Percentiles rank a stretch among this genome's conserved stretches.
Evolutionary conservation across 2,888 invertebrate species (phyloP).

Genomic region (Unio delphinus): DNA sequence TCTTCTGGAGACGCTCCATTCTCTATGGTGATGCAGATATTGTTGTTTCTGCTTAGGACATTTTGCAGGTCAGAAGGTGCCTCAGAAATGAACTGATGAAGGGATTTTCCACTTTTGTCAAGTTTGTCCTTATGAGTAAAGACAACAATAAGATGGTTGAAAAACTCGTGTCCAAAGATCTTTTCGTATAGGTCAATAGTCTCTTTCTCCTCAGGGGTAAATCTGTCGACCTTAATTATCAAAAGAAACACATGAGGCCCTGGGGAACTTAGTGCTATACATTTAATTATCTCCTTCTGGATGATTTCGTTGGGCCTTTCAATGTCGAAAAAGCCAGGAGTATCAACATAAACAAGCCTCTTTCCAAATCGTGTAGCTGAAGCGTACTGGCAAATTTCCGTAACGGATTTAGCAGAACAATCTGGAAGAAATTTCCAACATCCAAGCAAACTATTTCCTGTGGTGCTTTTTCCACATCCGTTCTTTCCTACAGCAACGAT

Average conservation of each 20-base stretch:
- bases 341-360: constrained; percentile 14
- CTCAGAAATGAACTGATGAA: too few species aligned
- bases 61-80: too few species aligned
- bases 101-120: neutral
- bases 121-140: constrained; percentile 13
- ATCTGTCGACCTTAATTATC: constrained; percentile 12
- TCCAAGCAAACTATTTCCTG: constrained; percentile 17
- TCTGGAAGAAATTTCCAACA: constrained; percentile 8
- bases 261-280: constrained; percentile 9
- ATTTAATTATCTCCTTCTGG: constrained; percentile 8
- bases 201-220: constrained; percentile 12
- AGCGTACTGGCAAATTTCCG: constrained; percentile 6
- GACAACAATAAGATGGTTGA: constrained; percentile 11
- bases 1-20: too few species aligned
- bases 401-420: constrained; percentile 3
- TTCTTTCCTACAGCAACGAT: constrained; percentile 20
- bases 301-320: constrained; percentile 6
- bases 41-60: too few species aligned
- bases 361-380: constrained; percentile 8
- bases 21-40: too few species aligned
- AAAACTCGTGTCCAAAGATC: constrained; percentile 11
- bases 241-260: constrained; percentile 19
- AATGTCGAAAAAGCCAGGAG: constrained; percentile 23
- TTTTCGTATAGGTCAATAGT: constrained; percentile 13
- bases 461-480: constrained; percentile 22